phyloP scores from a whole-genome alignment of 30 jellyfish, hydroid and myxozoan genomes.

The Hydra vulgaris region DNA sequence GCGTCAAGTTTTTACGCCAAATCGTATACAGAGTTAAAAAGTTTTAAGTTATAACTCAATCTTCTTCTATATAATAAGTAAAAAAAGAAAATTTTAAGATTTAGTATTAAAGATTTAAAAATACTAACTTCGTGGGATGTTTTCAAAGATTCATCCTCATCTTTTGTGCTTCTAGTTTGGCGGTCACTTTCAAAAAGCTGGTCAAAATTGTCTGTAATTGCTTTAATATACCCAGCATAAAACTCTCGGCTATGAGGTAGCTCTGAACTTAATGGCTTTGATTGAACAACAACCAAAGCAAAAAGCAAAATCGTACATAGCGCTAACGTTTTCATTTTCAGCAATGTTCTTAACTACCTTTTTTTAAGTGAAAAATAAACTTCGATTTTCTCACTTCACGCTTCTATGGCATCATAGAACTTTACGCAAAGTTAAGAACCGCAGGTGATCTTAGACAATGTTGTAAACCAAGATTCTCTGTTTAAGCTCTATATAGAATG shows the following conservation, averaged over 20 bases:
- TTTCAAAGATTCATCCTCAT: conserved; percentile 10
- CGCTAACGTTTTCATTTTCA: neutral
- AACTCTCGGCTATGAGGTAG: conserved; percentile 88
- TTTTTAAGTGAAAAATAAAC: neutral
- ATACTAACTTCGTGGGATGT: neutral
- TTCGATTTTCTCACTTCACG: neutral
- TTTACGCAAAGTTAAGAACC: neutral
- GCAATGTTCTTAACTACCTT: neutral
- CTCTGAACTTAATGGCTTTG: conserved; percentile 27
- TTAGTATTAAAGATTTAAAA: too few species aligned
- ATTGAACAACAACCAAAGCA: neutral
- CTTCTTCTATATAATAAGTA: too few species aligned
- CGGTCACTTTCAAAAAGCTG: conserved; percentile 59
- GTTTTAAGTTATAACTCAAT: too few species aligned
- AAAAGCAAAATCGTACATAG: neutral
- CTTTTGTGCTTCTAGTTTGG: conserved; percentile 55
- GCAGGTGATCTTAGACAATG: neutral
- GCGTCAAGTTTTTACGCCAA: too few species aligned
- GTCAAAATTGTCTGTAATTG: conserved; percentile 85
- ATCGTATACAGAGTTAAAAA: too few species aligned
- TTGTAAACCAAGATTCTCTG: neutral
- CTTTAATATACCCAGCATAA: conserved; percentile 89
- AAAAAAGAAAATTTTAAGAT: too few species aligned
- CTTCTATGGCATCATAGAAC: neutral
- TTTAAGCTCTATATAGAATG: neutral